A percentile compares a stretch with the other conserved stretches of the same genome.
phyloP scores from a whole-genome alignment of 2,888 invertebrate genomes.

The Campaea margaritaria region DNA sequence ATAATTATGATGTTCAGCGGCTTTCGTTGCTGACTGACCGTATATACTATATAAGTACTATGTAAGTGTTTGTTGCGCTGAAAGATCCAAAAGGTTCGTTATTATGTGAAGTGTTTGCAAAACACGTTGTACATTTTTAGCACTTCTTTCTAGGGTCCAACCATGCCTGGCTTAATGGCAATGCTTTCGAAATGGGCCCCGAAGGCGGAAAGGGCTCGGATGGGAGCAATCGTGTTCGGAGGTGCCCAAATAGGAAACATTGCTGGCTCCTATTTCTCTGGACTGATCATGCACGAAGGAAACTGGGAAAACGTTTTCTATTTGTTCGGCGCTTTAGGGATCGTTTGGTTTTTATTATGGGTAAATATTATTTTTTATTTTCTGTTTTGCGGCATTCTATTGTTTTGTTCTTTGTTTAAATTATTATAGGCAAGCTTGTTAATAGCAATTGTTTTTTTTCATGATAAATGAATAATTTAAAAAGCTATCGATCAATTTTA shows the following conservation, averaged over 20 bases:
- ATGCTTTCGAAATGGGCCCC: slow-evolving; percentile 87
- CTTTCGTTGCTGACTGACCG: too few species aligned
- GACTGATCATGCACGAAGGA: slow-evolving; percentile 78
- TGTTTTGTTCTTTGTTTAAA: too few species aligned
- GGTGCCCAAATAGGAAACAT: slow-evolving; percentile 85
- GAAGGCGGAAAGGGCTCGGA: slow-evolving; percentile 81
- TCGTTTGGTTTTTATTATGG: slow-evolving; percentile 83
- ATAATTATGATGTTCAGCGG: too few species aligned
- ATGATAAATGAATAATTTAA: too few species aligned
- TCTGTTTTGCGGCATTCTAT: too few species aligned
- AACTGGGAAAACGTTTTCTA: slow-evolving; percentile 86
- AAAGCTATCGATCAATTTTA: too few species aligned
- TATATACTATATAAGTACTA: too few species aligned
- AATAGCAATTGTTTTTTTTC: too few species aligned
- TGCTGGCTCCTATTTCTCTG: slow-evolving; percentile 81
- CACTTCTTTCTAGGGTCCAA: slow-evolving; percentile 76
- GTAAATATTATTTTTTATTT: slow-evolving; percentile 55
- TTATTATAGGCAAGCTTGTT: too few species aligned
- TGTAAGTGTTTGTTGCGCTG: too few species aligned
- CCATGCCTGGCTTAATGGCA: slow-evolving; percentile 87
- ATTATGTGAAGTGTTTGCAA: too few species aligned
- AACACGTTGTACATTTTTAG: background rate
- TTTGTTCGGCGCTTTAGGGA: slow-evolving; percentile 81
- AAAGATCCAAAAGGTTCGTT: too few species aligned
- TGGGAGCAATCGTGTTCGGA: slow-evolving; percentile 86